These are phyloP conservation scores for Odontamblyopus lacepedii DNA, from an alignment of 2,797 vertebrate species.

Conservation along the genomic window DNA sequence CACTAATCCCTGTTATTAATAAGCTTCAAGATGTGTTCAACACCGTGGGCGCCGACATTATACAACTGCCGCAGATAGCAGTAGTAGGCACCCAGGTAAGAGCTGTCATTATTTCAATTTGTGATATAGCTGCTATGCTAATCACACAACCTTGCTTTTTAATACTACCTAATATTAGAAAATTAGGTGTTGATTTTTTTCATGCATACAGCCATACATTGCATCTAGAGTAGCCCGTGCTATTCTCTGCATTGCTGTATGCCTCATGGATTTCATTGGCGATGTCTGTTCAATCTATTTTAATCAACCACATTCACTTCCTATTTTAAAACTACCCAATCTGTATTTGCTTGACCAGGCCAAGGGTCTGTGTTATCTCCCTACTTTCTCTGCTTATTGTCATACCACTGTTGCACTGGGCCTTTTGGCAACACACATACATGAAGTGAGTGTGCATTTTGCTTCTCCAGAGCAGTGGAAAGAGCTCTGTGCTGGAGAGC, in stretches of 20 bases:
- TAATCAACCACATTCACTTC: conserved; percentile 24
- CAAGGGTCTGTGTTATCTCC: conserved; percentile 13
- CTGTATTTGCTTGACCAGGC: conserved; percentile 23
- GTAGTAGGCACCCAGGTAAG: conserved; percentile 97
- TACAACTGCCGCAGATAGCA: conserved; percentile 96
- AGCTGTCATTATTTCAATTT: conserved; percentile 12
- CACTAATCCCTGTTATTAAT: conserved; percentile 96
- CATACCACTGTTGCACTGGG: neutral
- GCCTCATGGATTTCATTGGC: conserved; percentile 19
- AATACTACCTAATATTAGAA: neutral
- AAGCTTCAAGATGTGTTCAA: conserved; percentile 99
- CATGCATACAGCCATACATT: neutral
- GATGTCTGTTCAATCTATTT: conserved; percentile 39
- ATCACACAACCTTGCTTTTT: conserved; percentile 32
- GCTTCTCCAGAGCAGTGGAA: conserved; percentile 93
- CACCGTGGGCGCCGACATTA: conserved; percentile 95
- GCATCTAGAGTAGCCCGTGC: neutral
- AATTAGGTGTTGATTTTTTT: neutral
- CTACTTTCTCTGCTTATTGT: neutral
- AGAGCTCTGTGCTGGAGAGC: conserved; percentile 97
- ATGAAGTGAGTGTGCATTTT: neutral
- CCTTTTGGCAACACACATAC: neutral
- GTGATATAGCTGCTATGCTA: conserved; percentile 37
- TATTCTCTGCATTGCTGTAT: conserved; percentile 26
- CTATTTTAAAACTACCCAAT: conserved; percentile 30